Percentiles rank a stretch among this genome's conserved stretches.
Evolutionary conservation across 2,113 vertebrate genomes (phyloP).

Genomic region (Paracanthobrama guichenoti): DNA sequence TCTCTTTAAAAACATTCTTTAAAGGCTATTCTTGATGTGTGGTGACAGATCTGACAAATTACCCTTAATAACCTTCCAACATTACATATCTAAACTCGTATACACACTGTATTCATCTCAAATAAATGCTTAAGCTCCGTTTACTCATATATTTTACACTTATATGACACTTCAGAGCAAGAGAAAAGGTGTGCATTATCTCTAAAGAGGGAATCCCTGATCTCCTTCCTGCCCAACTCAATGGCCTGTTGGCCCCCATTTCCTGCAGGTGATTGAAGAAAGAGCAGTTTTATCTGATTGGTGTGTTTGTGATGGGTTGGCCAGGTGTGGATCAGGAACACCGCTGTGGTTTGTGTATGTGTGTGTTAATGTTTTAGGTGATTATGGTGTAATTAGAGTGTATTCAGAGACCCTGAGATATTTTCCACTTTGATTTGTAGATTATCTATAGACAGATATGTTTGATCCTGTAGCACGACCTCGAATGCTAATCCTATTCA

Average conservation of each 20-base stretch:
- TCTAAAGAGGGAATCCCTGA: conserved; percentile 46
- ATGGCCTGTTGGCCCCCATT: conserved; percentile 46
- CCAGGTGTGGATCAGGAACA: conserved; percentile 39
- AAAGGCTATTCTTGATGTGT: conserved; percentile 42
- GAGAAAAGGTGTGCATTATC: conserved; percentile 49
- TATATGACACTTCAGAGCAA: conserved; percentile 8
- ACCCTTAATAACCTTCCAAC: conserved; percentile 41
- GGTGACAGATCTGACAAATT: conserved; percentile 34
- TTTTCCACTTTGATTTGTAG: conserved; percentile 9
- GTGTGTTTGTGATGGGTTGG: conserved; percentile 59
- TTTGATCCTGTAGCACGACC: neutral
- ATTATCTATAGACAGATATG: neutral
- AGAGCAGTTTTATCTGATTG: conserved; percentile 64
- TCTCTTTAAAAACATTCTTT: conserved; percentile 49
- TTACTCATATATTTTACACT: conserved; percentile 29
- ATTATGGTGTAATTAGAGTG: conserved; percentile 16
- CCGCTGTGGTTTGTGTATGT: conserved; percentile 5
- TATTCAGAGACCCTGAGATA: conserved; percentile 25
- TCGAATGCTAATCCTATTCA: neutral
- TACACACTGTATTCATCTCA: conserved; percentile 51
- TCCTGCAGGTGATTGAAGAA: conserved; percentile 43
- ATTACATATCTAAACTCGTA: conserved; percentile 50
- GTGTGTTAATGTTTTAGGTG: conserved; percentile 9
- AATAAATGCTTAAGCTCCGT: conserved; percentile 1
- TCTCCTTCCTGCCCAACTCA: conserved; percentile 47